Evolutionary conservation across 2,888 invertebrate species (phyloP).

Genomic region (Mallateleia sp.): DNA sequence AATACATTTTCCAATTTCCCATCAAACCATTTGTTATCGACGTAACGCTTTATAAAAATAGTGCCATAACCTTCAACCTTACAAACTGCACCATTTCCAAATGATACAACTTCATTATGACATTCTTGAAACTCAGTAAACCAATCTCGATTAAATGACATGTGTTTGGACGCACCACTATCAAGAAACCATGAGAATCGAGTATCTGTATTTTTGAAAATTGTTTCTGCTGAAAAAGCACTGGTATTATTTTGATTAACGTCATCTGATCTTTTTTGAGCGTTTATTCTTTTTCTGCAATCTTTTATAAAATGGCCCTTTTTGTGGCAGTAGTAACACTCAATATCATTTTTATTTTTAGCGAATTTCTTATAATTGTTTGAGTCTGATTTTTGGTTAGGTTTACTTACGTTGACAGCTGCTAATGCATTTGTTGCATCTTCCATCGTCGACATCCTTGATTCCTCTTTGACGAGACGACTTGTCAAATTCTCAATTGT

Average conservation of each 20-base stretch:
- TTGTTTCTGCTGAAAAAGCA: not conserved
- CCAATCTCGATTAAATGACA: constrained; percentile 77
- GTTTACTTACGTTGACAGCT: constrained; percentile 1
- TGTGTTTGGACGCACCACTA: constrained; percentile 79
- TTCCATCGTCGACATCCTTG: constrained; percentile 14
- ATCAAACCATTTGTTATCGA: too few relatives aligned
- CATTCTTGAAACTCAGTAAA: constrained; percentile 50
- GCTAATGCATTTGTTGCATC: constrained; percentile 34
- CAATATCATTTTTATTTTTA: not conserved
- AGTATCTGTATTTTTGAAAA: too few relatives aligned
- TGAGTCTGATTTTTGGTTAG: too few relatives aligned
- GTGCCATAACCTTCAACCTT: too few relatives aligned
- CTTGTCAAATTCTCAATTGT: constrained; percentile 65
- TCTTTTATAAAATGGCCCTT: not conserved
- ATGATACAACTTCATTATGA: constrained; percentile 33
- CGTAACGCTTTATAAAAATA: too few relatives aligned
- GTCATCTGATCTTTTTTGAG: too few relatives aligned
- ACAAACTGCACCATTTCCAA: too few relatives aligned
- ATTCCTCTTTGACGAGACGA: constrained; percentile 67
- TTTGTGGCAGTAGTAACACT: constrained; percentile 23
- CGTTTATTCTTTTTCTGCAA: constrained; percentile 4
- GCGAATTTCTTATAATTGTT: not conserved
- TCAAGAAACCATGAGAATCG: constrained; percentile 75
- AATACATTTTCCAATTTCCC: constrained; percentile 22
- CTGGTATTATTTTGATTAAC: not conserved